Percentiles rank a stretch among this genome's conserved stretches.
These are phyloP conservation scores for Machaerirhynchus nigripectus DNA, from an alignment of 2,113 vertebrate species.

Conservation along the genomic window DNA sequence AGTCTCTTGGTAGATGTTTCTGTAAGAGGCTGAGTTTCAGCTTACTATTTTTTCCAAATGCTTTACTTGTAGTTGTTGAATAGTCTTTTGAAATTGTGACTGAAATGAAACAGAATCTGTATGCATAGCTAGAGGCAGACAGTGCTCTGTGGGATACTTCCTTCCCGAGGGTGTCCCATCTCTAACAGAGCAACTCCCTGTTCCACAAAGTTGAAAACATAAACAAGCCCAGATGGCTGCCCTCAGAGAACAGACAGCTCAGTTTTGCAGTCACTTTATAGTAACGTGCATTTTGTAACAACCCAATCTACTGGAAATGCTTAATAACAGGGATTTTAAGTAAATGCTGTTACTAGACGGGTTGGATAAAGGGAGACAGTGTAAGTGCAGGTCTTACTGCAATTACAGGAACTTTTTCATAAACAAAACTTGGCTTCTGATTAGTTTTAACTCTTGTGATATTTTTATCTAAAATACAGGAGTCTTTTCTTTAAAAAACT, in stretches of 20 bases:
- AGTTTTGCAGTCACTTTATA: not conserved
- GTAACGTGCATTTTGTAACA: not conserved
- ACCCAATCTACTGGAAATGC: not conserved
- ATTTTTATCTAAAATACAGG: not conserved
- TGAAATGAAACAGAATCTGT: constrained; percentile 36
- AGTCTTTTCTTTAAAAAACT: not conserved
- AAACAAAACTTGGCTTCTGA: not conserved
- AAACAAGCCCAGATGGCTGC: constrained; percentile 78
- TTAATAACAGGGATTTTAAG: not conserved
- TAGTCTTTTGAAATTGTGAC: not conserved
- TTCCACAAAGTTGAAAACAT: constrained; percentile 74
- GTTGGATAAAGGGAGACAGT: not conserved
- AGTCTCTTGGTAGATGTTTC: not conserved
- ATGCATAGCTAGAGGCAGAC: constrained; percentile 34
- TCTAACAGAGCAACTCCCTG: constrained; percentile 70
- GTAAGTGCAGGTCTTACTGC: not conserved
- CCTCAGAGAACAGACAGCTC: constrained; percentile 32
- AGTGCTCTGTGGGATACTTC: constrained; percentile 52
- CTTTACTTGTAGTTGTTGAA: not conserved
- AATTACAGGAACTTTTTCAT: not conserved
- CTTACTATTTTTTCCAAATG: not conserved
- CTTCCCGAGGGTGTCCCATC: constrained; percentile 62
- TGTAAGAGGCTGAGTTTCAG: not conserved
- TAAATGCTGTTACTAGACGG: not conserved
- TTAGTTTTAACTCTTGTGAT: not conserved